Conservation (phyloP, 2,113 vertebrate species). For the Pelmatolapia mariae region DNA sequence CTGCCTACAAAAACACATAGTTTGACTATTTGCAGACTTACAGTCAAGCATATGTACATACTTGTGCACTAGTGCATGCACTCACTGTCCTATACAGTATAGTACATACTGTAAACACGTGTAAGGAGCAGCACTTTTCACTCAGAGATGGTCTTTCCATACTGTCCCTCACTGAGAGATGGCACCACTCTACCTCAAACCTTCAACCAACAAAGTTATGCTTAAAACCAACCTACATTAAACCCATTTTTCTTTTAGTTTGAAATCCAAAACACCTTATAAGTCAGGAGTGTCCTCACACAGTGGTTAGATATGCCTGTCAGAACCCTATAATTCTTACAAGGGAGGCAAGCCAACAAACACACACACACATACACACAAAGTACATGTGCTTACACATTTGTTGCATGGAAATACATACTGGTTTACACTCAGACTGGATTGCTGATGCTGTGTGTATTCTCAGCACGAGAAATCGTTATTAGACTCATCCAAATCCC, state of each 20-base stretch:
- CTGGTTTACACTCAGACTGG: background rate
- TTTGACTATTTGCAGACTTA: background rate
- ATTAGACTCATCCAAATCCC: background rate
- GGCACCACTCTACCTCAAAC: background rate
- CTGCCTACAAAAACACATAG: slow-evolving; percentile 48
- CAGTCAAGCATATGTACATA: background rate
- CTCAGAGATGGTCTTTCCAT: background rate
- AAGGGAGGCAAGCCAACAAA: background rate
- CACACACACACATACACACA: background rate
- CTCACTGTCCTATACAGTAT: background rate
- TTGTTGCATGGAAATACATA: background rate
- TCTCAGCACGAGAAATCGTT: background rate
- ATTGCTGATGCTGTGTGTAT: background rate
- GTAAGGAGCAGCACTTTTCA: background rate
- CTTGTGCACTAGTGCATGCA: background rate
- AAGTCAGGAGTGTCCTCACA: background rate
- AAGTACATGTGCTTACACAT: background rate
- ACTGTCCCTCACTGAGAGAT: background rate
- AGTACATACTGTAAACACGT: slow-evolving; percentile 15
- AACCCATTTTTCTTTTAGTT: background rate
- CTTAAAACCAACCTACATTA: background rate
- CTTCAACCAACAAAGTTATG: background rate
- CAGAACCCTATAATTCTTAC: background rate
- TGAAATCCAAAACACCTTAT: background rate
- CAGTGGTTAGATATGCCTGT: background rate